Base-by-base conservation (phyloP, 2,113 vertebrate species). In the Dolichallabes microphthalmus region DNA sequence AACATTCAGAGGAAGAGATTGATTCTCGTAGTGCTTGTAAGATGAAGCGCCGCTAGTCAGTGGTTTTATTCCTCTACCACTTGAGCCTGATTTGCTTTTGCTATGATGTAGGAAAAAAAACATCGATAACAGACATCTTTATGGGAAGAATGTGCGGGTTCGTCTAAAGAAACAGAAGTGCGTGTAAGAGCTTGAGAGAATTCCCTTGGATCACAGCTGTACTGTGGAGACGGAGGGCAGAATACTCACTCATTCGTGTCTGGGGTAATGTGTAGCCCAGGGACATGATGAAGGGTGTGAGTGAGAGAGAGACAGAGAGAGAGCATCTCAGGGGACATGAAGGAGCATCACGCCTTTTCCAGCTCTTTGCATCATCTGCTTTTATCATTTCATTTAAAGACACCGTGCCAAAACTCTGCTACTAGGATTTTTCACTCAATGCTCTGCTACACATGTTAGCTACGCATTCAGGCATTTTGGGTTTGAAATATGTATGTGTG, bases 401-500 rank as follows among this genome's bases (percentile, higher is more conserved):
- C 5, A 84, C 63, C 75, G 22, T 30, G 74, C n/a, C n/a, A n/a
- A n/a, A n/a, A n/a, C n/a, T 27, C 22, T 45, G n/a, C 63, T 80
- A 10, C 71, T 30, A 30, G 45, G 69, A 74, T 84, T 77, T 57
- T 77, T 77, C 45, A 27, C 50, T 53, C 19, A 75, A 19, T 27
- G 68, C 52, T 68, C 60, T 57, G 13, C 30, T 81, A n/a, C n/a
- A n/a, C n/a, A n/a, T n/a, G 76, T 2, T 73, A 30, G 39, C 60
- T 52, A 20, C 15, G 52, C 0, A 52, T 81, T 32, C 52, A 57
- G 64, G 35, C 50, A 20, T 25, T 39, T 8, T 12, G 61, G 66
- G 55, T 71, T 71, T 71, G 35, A 45, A 71, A 45, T 45, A 5
- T 19, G 66, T 19, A 14, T 90, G 89, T 86, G 74, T 55, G 63